These are phyloP conservation scores for Anoura caudifer DNA, from an alignment of 2,113 vertebrate species.

Conservation along the genomic window DNA sequence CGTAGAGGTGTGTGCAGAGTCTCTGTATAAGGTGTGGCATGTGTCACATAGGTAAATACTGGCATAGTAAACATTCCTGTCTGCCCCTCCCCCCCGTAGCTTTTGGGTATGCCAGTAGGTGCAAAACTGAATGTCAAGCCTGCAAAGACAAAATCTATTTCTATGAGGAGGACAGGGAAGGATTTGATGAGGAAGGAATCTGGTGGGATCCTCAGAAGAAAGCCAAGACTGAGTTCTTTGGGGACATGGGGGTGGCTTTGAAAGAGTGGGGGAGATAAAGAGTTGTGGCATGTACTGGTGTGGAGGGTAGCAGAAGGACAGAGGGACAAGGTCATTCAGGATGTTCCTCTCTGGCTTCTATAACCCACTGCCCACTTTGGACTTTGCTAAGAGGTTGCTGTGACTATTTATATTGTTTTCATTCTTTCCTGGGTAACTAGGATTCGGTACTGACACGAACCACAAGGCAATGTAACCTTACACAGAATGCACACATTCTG, in stretches of 20 bases:
- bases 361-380: background rate
- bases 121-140: background rate
- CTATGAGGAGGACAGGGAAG: background rate
- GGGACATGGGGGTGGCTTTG: background rate
- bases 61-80: background rate
- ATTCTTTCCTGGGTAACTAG: background rate
- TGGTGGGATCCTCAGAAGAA: background rate
- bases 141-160: background rate
- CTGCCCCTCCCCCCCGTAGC: accelerated
- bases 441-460: background rate
- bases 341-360: background rate
- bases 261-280: background rate
- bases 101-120: background rate
- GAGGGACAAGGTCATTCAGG: too few species aligned
- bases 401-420: background rate
- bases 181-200: background rate
- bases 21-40: background rate
- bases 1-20: accelerated
- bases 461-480: background rate
- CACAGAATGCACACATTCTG: background rate
- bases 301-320: accelerated
- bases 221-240: background rate
- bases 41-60: background rate
- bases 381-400: background rate
- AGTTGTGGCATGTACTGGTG: accelerated